A percentile compares a stretch with the other conserved stretches of the same genome.
Conservation (phyloP, 2,888 invertebrate species). For the Himalopsyche anomala region DNA sequence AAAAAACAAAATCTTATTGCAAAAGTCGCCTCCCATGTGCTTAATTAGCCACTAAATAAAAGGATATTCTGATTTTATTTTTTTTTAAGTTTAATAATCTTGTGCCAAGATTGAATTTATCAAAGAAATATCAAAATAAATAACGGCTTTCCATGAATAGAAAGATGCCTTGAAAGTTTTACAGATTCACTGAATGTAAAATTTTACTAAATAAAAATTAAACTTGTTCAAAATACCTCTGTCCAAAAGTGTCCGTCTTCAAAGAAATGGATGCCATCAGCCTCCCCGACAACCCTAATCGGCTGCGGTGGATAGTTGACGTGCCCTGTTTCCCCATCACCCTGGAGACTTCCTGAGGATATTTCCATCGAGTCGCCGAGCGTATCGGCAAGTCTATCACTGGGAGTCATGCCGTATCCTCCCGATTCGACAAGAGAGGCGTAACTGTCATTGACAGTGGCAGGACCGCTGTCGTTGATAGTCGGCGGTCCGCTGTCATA, state of each 20-base stretch:
- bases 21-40: too few species aligned
- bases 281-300: constrained; percentile 84
- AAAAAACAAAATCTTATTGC: too few species aligned
- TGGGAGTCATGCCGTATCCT: constrained; percentile 51
- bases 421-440: constrained; percentile 60
- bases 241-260: constrained; percentile 97
- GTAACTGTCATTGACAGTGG: constrained; percentile 62
- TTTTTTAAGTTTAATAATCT: too few species aligned
- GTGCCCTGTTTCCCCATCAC: constrained; percentile 70
- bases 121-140: too few species aligned
- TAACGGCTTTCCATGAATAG: too few species aligned
- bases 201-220: too few species aligned
- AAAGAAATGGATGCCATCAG: constrained; percentile 92
- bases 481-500: constrained; percentile 71
- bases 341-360: constrained; percentile 65
- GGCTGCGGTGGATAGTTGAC: constrained; percentile 81
- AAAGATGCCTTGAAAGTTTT: too few species aligned
- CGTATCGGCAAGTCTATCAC: constrained; percentile 62
- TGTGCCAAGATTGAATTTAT: too few species aligned
- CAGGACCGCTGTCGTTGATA: constrained; percentile 7
- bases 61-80: too few species aligned
- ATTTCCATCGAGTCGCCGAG: constrained; percentile 67
- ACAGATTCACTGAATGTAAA: too few species aligned
- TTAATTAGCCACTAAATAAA: too few species aligned
- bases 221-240: constrained; percentile 76